Evolutionary conservation across 1,140 invertebrate species (phyloP), one percentile per base, ranked within the genome.

Genomic region (Ctenoplectra terminalis): DNA sequence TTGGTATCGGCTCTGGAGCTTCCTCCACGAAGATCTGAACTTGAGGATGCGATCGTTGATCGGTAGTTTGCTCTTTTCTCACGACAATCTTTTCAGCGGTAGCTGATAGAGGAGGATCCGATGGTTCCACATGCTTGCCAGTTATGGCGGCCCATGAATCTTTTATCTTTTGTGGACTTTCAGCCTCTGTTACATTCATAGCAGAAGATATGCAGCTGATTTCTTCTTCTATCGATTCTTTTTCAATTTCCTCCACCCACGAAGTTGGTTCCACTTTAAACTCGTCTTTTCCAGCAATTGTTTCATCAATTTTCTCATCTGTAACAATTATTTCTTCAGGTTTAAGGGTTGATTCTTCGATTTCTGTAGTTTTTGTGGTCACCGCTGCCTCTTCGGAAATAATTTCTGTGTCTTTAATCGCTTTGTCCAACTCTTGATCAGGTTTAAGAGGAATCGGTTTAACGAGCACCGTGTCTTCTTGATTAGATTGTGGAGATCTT

Each of bases 11-110:
- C 79, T 86, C 86, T 6, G 87, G 54, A 23, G 71, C 75, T 31
- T 91, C 81, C 66, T 94, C 90, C 40, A 93, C 93, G 7, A 93
- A 89, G 71, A 95, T 94, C 90, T 94, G 92, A 0, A 95, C 93
- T 91, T 94, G 93, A 50, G 93, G 89, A 71, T 71, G 64, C 61
- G 84, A 67, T 67, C 31, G 60, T 52, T 88, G 83, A 17, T 87
- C 64, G 2, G 40, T 15, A 61, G 1, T 40, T 31, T 64, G 79
- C 17, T 79, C 73, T 15, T 81, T 52, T 37, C 70, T 86, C 34
- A n/a, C 9, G 1, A 70, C 5, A 40, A 31, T n/a, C 11, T 56
- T 50, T 13, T 84, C 87, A 15, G 13, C 8, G 20, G 1, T 31
- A 9, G 20, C 1, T 3, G 31, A 20, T 20, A n/a, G 13, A 43